Evolutionary conservation across 2,113 vertebrate genomes (phyloP).

Genomic region (Cathartes aura): DNA sequence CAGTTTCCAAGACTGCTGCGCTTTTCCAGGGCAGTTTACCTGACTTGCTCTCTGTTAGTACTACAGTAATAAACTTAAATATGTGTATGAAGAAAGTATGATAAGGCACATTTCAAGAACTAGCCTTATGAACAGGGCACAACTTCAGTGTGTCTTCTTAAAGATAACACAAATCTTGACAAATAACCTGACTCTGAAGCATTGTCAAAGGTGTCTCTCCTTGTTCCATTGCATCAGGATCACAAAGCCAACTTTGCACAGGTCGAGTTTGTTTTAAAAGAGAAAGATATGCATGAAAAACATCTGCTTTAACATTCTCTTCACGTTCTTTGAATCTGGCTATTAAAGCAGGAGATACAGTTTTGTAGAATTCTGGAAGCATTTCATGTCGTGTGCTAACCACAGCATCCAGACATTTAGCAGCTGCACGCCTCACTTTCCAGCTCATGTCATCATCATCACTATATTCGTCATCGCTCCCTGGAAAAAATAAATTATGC

Average conservation of each 20-base stretch:
- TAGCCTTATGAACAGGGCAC: background rate
- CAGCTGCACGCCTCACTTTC: conserved; percentile 96
- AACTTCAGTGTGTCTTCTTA: background rate
- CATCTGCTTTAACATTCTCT: conserved; percentile 98
- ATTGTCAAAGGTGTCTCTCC: conserved; percentile 97
- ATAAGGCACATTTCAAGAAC: background rate
- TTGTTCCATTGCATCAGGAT: conserved; percentile 99
- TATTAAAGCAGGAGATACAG: conserved; percentile 94
- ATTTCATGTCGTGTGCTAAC: conserved; percentile 98
- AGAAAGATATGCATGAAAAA: conserved; percentile 97
- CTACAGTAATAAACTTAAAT: background rate
- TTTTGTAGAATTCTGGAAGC: conserved; percentile 97
- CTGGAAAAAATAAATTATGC: conserved; percentile 73
- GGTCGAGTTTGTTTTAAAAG: conserved; percentile 97
- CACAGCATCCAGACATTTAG: conserved; percentile 95
- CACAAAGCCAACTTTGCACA: conserved; percentile 95
- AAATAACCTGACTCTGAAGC: conserved; percentile 95
- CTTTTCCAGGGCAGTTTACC: background rate
- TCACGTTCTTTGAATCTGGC: conserved; percentile 97
- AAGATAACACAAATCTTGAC: background rate
- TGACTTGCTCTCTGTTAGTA: background rate
- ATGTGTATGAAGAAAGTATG: background rate
- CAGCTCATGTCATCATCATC: conserved; percentile 99
- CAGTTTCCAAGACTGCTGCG: background rate
- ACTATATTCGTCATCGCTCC: conserved; percentile 97